phyloP scores from a whole-genome alignment of 2,888 invertebrate genomes.

The Sympetrum striolatum region DNA sequence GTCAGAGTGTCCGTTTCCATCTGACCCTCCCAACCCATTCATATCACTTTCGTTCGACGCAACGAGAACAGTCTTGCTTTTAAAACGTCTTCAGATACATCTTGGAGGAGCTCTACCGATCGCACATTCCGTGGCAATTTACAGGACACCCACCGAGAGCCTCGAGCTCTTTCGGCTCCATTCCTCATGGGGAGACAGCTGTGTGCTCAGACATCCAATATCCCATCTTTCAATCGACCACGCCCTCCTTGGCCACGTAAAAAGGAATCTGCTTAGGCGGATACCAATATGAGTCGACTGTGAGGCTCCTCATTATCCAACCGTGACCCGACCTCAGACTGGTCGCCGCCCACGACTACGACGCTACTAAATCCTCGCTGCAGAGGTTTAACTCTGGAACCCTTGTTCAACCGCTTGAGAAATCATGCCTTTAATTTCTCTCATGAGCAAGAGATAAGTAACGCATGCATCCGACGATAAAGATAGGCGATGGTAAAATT shows the following conservation, averaged over 20 bases:
- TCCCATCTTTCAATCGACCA: slow-evolving; percentile 15
- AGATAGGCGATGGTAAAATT: too few relatives aligned
- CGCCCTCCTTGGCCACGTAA: neutral
- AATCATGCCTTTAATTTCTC: too few relatives aligned
- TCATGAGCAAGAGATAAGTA: too few relatives aligned
- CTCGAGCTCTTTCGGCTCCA: neutral
- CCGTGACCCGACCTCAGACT: neutral
- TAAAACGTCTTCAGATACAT: neutral
- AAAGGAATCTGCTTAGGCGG: neutral
- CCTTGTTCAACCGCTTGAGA: too few relatives aligned
- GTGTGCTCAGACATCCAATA: neutral
- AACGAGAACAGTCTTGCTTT: neutral
- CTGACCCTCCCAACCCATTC: neutral
- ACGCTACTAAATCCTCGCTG: neutral
- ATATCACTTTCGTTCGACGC: neutral
- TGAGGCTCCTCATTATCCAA: neutral
- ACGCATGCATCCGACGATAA: too few relatives aligned
- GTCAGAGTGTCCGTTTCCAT: neutral
- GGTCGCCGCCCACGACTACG: neutral
- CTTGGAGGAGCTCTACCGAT: neutral
- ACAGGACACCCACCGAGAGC: neutral
- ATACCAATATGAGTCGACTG: neutral
- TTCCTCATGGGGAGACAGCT: neutral
- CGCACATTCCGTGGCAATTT: neutral
- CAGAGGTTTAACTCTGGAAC: too few relatives aligned